Evolutionary conservation across 2,797 vertebrate genomes (phyloP).

Genomic region (Urophycis tenuis): DNA sequence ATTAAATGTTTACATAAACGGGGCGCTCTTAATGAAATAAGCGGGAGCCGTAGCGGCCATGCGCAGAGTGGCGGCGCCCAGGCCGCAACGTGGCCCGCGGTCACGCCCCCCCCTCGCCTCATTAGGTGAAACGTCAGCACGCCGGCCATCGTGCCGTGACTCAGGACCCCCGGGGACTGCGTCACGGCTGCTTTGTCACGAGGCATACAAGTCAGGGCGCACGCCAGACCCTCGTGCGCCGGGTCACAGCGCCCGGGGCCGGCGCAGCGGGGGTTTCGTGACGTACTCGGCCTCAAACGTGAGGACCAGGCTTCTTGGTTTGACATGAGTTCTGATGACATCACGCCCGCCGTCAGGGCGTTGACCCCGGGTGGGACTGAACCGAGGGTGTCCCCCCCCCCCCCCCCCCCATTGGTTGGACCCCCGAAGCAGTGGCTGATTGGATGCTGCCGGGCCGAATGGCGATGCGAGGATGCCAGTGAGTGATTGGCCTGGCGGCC

Average conservation of each 20-base stretch:
- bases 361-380: too few relatives aligned
- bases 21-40: not conserved
- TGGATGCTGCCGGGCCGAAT: not conserved
- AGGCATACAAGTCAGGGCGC: conserved; percentile 48
- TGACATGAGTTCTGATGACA: not conserved
- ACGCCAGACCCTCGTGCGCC: conserved; percentile 31
- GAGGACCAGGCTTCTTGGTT: not conserved
- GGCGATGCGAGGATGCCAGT: too few relatives aligned
- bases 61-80: conserved; percentile 18
- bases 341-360: too few relatives aligned
- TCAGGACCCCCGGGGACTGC: conserved; percentile 40
- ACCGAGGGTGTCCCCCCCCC: too few relatives aligned
- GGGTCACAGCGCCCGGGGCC: conserved; percentile 35
- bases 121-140: conserved; percentile 58
- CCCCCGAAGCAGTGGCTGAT: not conserved
- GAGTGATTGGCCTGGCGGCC: too few relatives aligned
- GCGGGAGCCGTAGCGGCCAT: not conserved
- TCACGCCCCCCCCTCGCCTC: conserved; percentile 33
- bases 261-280: conserved; percentile 35
- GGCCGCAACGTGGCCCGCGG: conserved; percentile 27
- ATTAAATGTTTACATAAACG: too few relatives aligned
- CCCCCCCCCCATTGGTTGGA: not conserved
- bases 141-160: conserved; percentile 50
- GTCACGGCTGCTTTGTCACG: conserved; percentile 64
- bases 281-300: conserved; percentile 43